Evolutionary conservation across 2,888 invertebrate genomes (phyloP).

Genomic region (Dyspetes luteomarginatus): DNA sequence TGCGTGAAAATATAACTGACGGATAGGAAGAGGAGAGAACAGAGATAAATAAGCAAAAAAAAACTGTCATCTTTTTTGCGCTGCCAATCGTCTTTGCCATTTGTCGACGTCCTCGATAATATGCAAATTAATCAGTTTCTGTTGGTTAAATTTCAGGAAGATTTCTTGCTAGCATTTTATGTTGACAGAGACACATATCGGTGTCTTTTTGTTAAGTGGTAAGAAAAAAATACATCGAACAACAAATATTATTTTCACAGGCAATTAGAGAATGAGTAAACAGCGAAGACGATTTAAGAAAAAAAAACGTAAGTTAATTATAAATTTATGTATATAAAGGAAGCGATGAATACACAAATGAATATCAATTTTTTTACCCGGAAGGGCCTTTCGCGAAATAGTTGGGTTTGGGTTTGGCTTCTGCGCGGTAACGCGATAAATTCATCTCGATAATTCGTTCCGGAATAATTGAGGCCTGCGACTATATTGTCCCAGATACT

Average conservation of each 20-base stretch:
- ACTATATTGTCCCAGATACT: too few species aligned
- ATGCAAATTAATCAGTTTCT: not conserved
- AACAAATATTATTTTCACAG: slow-evolving; percentile 27
- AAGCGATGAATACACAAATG: slow-evolving; percentile 1
- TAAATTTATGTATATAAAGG: slow-evolving; percentile 17
- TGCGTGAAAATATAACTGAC: slow-evolving; percentile 2
- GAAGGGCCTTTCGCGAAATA: too few species aligned
- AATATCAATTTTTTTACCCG: too few species aligned
- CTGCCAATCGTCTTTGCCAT: not conserved
- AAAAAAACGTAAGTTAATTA: slow-evolving; percentile 11
- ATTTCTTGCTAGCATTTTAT: slow-evolving; percentile 1
- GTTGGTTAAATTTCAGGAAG: slow-evolving; percentile 18
- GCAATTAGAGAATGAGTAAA: slow-evolving; percentile 8
- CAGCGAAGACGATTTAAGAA: slow-evolving; percentile 28
- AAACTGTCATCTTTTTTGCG: not conserved
- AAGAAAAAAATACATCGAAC: slow-evolving; percentile 13
- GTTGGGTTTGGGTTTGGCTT: too few species aligned
- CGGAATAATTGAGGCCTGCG: too few species aligned
- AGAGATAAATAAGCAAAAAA: not conserved
- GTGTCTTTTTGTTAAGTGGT: not conserved
- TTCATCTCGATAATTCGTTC: too few species aligned
- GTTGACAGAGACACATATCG: slow-evolving; percentile 12
- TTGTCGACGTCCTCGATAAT: not conserved
- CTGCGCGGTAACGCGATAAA: too few species aligned
- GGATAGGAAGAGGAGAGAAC: not conserved